Percentiles rank a stretch among this genome's conserved stretches.
Conservation (phyloP, 2,113 vertebrate genomes). For the Anoura caudifer region DNA sequence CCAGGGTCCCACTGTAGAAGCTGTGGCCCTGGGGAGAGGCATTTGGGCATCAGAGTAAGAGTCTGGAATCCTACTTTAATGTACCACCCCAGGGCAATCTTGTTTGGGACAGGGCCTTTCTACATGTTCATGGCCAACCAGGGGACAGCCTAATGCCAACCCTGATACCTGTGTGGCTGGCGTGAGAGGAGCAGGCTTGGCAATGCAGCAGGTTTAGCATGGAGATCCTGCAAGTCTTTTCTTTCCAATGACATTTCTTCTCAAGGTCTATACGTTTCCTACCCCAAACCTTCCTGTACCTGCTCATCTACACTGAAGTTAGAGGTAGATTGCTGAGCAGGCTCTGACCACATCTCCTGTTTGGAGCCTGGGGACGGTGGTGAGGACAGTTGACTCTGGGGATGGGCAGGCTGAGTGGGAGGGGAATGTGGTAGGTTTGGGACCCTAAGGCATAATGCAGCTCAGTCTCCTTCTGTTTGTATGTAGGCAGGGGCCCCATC, state of each 20-base stretch:
- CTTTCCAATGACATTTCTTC: not conserved
- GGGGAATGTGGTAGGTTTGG: not conserved
- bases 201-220: not conserved
- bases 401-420: not conserved
- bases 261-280: not conserved
- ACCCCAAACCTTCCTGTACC: not conserved
- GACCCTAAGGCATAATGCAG: not conserved
- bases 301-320: not conserved
- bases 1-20: constrained; percentile 92
- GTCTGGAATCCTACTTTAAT: too few species aligned
- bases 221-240: not conserved
- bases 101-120: not conserved
- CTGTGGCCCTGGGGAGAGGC: constrained; percentile 83
- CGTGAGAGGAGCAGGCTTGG: too few species aligned
- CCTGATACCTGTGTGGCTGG: not conserved
- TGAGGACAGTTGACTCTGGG: too few species aligned
- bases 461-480: not conserved
- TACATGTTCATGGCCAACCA: not conserved
- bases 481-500: not conserved
- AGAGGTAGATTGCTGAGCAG: too few species aligned
- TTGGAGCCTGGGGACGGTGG: too few species aligned
- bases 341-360: too few species aligned
- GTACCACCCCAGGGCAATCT: too few species aligned
- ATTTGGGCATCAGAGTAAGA: not conserved
- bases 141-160: too few species aligned